Evolutionary conservation across 2,888 invertebrate species (phyloP), one percentile per base, ranked within the genome.

Genomic region (Mimachlamys varia): DNA sequence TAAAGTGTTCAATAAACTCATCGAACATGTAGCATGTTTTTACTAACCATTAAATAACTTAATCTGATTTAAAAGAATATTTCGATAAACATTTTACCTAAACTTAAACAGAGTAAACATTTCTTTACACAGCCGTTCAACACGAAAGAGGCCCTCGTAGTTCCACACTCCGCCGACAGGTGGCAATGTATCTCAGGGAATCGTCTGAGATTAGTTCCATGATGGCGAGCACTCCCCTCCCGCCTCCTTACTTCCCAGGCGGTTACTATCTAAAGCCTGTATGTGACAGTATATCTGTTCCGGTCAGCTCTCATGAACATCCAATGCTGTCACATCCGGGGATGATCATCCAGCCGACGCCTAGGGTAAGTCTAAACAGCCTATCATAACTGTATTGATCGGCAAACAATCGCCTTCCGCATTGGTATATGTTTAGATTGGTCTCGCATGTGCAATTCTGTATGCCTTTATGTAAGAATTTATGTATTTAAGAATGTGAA

Each of bases 91-190:
- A 58, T n/a, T 2, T n/a, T 22, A 19, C n/a, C 58, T 19, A 4
- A 10, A n/a, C 58, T 15, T 58, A 22, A 22, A 58, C n/a, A 76
- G 0, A 12, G 76, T 22, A 27, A 7, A 27, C 7, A 27, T 33
- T 33, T 50, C 33, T 50, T 95, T 92, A 97, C 97, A 90, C 97
- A 98, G 99, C 99, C 91, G 99, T 99, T 4, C 99, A 99, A 97
- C 99, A 99, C 96, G 99, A 99, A 97, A 97, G 99, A 92, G 99
- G 99, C 0, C 99, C 99, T 0, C 97, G 99, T 88, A 99, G 98
- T 96, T 98, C 99, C 0, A 99, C 99, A 0, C 97, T 99, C 55
- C 98, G 99, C 7, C 98, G 99, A 19, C 99, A 99, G 97, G 98
- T 99, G 98, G 98, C 98, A 4, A 97, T 98, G 93, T 98, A 98